These are phyloP conservation scores for Melanotaenia parkinsoni DNA, from an alignment of 2,797 vertebrate species.

Conservation along the genomic window DNA sequence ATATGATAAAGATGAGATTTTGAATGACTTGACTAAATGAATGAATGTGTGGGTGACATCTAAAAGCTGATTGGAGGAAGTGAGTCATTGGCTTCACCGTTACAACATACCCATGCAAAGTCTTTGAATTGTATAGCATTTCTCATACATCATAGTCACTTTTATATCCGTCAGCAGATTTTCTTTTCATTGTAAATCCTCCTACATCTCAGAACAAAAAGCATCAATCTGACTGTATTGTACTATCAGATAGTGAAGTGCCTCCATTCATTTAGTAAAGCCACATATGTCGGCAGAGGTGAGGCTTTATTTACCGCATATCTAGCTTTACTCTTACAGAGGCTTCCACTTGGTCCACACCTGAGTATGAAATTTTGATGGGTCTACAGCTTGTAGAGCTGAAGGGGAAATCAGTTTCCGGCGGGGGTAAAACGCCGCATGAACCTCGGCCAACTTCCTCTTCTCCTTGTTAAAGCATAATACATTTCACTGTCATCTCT, in stretches of 20 bases:
- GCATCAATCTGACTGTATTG: background rate
- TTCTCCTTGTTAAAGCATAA: slow-evolving; percentile 55
- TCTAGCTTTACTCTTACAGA: slow-evolving; percentile 7
- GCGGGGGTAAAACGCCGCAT: slow-evolving; percentile 30
- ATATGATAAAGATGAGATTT: background rate
- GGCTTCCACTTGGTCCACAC: slow-evolving; percentile 23
- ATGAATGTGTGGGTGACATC: slow-evolving; percentile 5
- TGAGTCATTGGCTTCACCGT: background rate
- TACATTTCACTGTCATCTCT: slow-evolving; percentile 69
- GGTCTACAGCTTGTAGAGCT: slow-evolving; percentile 36
- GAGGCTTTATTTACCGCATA: slow-evolving; percentile 12
- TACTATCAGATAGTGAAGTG: background rate
- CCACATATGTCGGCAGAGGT: slow-evolving; percentile 14
- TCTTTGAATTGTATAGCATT: slow-evolving; percentile 1
- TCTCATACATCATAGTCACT: background rate
- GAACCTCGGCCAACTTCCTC: slow-evolving; percentile 42
- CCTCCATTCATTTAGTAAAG: slow-evolving; percentile 5
- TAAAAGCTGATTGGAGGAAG: background rate
- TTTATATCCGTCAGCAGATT: background rate
- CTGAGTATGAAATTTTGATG: slow-evolving; percentile 42
- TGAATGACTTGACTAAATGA: background rate
- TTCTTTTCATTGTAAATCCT: slow-evolving; percentile 2
- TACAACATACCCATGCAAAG: background rate
- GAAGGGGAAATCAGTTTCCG: slow-evolving; percentile 37
- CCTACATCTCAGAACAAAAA: slow-evolving; percentile 13